Percentiles rank a stretch among this genome's conserved stretches.
phyloP scores from a whole-genome alignment of 2,888 invertebrate species.

The Dicyrtoma fusca region DNA sequence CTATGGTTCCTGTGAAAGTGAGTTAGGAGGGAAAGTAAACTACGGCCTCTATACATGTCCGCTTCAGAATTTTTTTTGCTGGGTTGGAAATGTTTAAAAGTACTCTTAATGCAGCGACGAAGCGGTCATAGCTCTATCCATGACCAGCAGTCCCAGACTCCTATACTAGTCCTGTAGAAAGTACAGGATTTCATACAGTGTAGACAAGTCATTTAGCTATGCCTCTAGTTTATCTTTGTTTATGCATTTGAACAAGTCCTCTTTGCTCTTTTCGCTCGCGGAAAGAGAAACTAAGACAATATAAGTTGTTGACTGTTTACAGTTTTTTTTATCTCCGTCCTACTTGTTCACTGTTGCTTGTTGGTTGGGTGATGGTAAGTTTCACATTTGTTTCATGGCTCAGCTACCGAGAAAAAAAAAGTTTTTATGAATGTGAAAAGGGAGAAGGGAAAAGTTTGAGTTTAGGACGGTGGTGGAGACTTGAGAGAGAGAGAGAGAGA shows the following conservation, averaged over 20 bases:
- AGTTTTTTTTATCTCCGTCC: not conserved
- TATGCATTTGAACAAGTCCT: not conserved
- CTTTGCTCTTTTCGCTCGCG: not conserved
- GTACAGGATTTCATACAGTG: not conserved
- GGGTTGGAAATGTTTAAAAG: too few relatives aligned
- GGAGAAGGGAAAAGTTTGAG: not conserved
- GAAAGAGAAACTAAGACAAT: not conserved
- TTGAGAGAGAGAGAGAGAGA: not conserved
- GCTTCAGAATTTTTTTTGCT: too few relatives aligned
- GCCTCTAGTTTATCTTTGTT: not conserved
- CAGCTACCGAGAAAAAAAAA: not conserved
- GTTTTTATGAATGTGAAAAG: slow-evolving; percentile 32
- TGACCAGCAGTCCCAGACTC: too few relatives aligned
- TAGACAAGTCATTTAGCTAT: not conserved
- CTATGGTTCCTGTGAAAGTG: not conserved
- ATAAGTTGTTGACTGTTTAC: slow-evolving; percentile 17
- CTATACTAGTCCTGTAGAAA: not conserved
- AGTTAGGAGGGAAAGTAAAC: not conserved
- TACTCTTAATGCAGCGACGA: too few relatives aligned
- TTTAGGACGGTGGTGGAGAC: too few relatives aligned
- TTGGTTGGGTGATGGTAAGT: slow-evolving; percentile 5
- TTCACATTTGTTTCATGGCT: slow-evolving; percentile 27
- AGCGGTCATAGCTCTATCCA: too few relatives aligned
- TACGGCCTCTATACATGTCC: too few relatives aligned
- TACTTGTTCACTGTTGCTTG: slow-evolving; percentile 31